phyloP scores from a whole-genome alignment of 2,113 vertebrate species.

The Callionymus lyra region DNA sequence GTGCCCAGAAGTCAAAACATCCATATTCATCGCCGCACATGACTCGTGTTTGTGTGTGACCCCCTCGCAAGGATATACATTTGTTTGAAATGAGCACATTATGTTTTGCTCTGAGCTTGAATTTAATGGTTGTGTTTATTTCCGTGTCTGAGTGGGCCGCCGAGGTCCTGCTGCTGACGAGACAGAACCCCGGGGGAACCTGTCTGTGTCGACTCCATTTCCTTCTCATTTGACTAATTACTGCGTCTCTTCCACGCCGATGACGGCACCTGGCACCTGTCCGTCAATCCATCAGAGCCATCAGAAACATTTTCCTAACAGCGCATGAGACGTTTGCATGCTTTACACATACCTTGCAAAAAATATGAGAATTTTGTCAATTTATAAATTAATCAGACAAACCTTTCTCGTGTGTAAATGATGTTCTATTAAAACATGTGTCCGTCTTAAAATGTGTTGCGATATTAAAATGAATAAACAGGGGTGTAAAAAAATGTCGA shows the following conservation, averaged over 20 bases:
- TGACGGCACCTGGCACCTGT: conserved; percentile 62
- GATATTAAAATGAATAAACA: too few species aligned
- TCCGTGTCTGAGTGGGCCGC: conserved; percentile 24
- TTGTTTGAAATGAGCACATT: conserved; percentile 25
- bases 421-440: too few species aligned
- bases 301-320: conserved; percentile 2
- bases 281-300: conserved; percentile 39
- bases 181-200: conserved; percentile 35
- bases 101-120: conserved; percentile 15
- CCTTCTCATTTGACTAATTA: conserved; percentile 62
- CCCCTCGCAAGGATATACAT: too few species aligned
- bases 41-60: too few species aligned
- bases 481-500: too few species aligned
- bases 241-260: conserved; percentile 48
- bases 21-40: conserved; percentile 17
- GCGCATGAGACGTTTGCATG: too few species aligned
- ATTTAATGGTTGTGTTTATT: conserved; percentile 23
- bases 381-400: too few species aligned
- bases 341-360: too few species aligned
- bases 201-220: conserved; percentile 36
- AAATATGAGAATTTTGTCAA: too few species aligned
- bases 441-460: too few species aligned
- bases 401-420: too few species aligned
- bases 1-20: conserved; percentile 33
- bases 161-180: conserved; percentile 38